phyloP scores from a whole-genome alignment of 2,113 vertebrate species.

The Charina bottae region DNA sequence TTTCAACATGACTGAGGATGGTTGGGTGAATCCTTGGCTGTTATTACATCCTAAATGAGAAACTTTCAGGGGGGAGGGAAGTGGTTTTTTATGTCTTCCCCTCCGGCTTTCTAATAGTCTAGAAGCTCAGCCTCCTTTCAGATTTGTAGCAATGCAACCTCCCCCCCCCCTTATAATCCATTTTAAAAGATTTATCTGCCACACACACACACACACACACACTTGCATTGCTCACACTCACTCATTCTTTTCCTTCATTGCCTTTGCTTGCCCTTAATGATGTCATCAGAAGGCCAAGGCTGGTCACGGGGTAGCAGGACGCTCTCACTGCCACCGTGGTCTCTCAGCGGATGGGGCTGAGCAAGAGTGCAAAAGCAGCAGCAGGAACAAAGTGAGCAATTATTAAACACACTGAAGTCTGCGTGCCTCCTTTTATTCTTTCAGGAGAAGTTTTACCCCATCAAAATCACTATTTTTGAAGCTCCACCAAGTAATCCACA shows the following conservation, averaged over 20 bases:
- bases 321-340: neutral
- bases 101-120: neutral
- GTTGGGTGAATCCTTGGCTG: slow-evolving; percentile 16
- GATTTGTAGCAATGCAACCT: neutral
- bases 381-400: too few relatives aligned
- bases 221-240: neutral
- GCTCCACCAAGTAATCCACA: fast-evolving
- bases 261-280: neutral
- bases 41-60: slow-evolving; percentile 26
- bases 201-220: too few relatives aligned
- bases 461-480: neutral
- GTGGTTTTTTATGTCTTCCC: neutral
- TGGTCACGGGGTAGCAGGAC: neutral
- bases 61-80: fast-evolving
- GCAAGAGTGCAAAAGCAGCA: neutral
- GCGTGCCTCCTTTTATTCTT: neutral
- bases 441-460: neutral
- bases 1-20: slow-evolving; percentile 23
- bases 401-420: neutral
- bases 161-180: neutral
- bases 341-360: neutral
- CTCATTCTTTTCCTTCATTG: neutral
- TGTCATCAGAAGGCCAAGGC: neutral
- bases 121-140: neutral
- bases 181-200: neutral